A percentile compares a stretch with the other conserved stretches of the same genome.
Conservation (phyloP, 2,888 invertebrate genomes). For the Aplocera efformata region DNA sequence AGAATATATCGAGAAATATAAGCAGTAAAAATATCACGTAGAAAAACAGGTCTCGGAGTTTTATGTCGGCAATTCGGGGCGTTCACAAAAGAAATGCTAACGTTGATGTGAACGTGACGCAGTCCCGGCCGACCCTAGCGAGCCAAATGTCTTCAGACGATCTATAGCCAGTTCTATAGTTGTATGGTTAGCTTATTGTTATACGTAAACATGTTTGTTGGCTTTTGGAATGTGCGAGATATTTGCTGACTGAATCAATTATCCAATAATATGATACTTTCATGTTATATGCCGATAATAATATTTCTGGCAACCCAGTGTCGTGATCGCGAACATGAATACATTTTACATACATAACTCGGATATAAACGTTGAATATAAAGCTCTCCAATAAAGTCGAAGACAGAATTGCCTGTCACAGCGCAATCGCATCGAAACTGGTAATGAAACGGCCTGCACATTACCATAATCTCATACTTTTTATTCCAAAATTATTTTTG, state of each 20-base stretch:
- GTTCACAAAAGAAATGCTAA: constrained; percentile 77
- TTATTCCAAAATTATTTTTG: constrained; percentile 27
- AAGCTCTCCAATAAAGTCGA: constrained; percentile 52
- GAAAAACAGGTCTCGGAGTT: constrained; percentile 69
- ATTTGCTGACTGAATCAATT: constrained; percentile 24
- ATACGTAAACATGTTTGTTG: constrained; percentile 23
- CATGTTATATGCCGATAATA: constrained; percentile 20
- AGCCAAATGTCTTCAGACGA: constrained; percentile 12
- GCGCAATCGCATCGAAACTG: constrained; percentile 40
- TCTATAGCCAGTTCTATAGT: constrained; percentile 15
- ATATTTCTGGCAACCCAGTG: constrained; percentile 17
- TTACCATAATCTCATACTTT: constrained; percentile 33
- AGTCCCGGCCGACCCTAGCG: constrained; percentile 35
- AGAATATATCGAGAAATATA: constrained; percentile 68
- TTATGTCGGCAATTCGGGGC: constrained; percentile 76
- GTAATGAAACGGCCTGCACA: constrained; percentile 44
- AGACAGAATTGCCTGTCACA: constrained; percentile 44
- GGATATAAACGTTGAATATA: constrained; percentile 41
- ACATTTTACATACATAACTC: constrained; percentile 29
- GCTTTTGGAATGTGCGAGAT: constrained; percentile 16
- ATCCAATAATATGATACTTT: constrained; percentile 21
- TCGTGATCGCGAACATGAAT: constrained; percentile 24
- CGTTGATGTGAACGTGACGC: constrained; percentile 62
- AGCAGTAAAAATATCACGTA: constrained; percentile 73
- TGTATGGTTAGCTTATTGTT: constrained; percentile 8